Conservation (phyloP, 2,113 vertebrate genomes). For the Leucopsar rothschildi region DNA sequence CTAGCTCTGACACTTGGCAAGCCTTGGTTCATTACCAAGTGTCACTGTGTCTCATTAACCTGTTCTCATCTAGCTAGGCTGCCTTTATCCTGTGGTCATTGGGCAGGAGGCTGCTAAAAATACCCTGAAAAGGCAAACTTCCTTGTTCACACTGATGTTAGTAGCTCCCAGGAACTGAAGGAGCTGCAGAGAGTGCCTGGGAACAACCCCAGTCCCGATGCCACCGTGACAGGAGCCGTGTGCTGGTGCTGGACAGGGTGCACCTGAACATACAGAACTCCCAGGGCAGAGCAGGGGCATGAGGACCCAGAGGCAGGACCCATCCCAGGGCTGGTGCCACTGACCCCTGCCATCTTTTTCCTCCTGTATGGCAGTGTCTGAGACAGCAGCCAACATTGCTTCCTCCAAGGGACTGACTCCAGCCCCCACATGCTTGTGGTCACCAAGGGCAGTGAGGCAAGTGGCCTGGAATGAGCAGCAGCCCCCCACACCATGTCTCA, state of each 20-base stretch:
- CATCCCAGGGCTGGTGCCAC: neutral
- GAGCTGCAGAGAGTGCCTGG: neutral
- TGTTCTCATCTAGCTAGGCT: neutral
- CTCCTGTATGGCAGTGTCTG: neutral
- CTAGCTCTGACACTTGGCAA: neutral
- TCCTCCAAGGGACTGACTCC: neutral
- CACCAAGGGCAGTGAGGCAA: neutral
- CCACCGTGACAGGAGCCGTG: neutral
- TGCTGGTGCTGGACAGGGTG: neutral
- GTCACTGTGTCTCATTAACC: neutral
- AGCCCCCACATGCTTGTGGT: rapidly evolving
- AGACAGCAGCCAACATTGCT: neutral
- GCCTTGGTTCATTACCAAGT: neutral
- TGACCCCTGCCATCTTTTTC: neutral
- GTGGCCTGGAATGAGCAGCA: neutral
- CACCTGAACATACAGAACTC: neutral
- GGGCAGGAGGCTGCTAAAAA: neutral
- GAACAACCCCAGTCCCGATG: rapidly evolving
- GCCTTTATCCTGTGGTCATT: neutral
- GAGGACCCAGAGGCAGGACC: neutral
- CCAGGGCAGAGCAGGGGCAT: neutral
- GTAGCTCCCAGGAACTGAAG: neutral
- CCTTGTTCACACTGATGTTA: neutral
- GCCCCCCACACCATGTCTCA: neutral
- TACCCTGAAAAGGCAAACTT: neutral